Evolutionary conservation across 2,888 invertebrate species (phyloP).

Genomic region (Nowickia ferox): DNA sequence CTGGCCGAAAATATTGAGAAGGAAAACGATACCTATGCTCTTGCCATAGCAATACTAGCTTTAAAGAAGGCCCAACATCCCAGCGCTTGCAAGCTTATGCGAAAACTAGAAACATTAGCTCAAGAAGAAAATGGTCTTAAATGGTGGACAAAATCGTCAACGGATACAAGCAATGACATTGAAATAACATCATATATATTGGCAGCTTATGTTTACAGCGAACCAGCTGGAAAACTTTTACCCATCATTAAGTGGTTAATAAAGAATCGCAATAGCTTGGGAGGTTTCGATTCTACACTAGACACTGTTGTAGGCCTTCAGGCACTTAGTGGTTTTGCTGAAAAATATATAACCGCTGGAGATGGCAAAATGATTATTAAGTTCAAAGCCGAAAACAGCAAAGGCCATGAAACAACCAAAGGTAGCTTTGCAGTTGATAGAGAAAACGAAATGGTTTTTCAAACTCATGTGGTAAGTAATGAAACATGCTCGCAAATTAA

Average conservation of each 20-base stretch:
- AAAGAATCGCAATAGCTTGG: slow-evolving; percentile 86
- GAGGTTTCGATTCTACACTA: slow-evolving; percentile 91
- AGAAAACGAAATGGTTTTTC: slow-evolving; percentile 91
- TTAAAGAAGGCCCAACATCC: slow-evolving; percentile 90
- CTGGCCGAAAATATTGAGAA: slow-evolving; percentile 88
- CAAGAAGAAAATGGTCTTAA: slow-evolving; percentile 84
- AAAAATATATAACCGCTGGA: slow-evolving; percentile 83
- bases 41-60: slow-evolving; percentile 90
- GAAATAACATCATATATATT: slow-evolving; percentile 95
- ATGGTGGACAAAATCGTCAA: slow-evolving; percentile 87
- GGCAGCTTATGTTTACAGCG: slow-evolving; percentile 85
- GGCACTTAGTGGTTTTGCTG: slow-evolving; percentile 88
- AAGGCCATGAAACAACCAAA: slow-evolving; percentile 72
- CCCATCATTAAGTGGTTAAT: slow-evolving; percentile 89
- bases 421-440: slow-evolving; percentile 85
- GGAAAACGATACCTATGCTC: slow-evolving; percentile 88
- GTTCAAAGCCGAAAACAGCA: slow-evolving; percentile 74
- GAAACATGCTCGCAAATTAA: neutral
- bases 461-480: slow-evolving; percentile 88
- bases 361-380: slow-evolving; percentile 77
- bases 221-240: slow-evolving; percentile 77
- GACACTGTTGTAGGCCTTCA: slow-evolving; percentile 90
- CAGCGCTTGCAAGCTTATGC: slow-evolving; percentile 86
- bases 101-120: slow-evolving; percentile 83
- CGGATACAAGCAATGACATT: slow-evolving; percentile 87